Percentiles rank a stretch among this genome's conserved stretches.
Conservation (phyloP, 2,797 vertebrate genomes). For the Salmo trutta region DNA sequence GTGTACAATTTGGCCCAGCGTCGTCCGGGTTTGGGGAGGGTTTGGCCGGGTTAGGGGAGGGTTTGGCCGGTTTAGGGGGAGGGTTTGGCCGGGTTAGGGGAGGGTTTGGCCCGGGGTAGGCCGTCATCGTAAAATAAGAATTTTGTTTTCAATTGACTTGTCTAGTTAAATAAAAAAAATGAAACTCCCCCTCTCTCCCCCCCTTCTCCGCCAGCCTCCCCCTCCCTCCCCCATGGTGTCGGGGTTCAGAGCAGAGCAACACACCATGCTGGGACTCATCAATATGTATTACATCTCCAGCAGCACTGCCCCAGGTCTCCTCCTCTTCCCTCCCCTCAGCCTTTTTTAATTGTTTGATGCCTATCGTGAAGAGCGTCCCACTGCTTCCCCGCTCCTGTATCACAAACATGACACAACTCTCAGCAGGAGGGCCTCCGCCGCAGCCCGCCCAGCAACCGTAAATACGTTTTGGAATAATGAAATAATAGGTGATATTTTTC, state of each 20-base stretch:
- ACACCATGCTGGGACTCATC: slow-evolving; percentile 52
- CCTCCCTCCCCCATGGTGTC: background rate
- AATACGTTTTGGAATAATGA: slow-evolving; percentile 47
- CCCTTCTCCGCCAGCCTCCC: background rate
- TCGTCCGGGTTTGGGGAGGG: too few species aligned
- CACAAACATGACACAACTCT: slow-evolving; percentile 43
- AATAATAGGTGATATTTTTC: slow-evolving; percentile 14
- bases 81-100: too few species aligned
- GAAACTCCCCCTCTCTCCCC: background rate
- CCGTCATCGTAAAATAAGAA: too few species aligned
- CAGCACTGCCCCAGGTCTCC: slow-evolving; percentile 26
- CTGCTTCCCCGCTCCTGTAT: slow-evolving; percentile 35
- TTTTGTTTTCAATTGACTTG: too few species aligned
- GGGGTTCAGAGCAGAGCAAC: slow-evolving; percentile 18
- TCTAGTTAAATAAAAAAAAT: too few species aligned
- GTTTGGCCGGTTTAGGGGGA: too few species aligned
- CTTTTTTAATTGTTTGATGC: slow-evolving; percentile 62
- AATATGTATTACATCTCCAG: slow-evolving; percentile 43
- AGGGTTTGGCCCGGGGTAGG: too few species aligned
- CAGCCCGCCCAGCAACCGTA: slow-evolving; percentile 8
- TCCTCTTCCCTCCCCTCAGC: slow-evolving; percentile 28
- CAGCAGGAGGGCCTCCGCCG: slow-evolving; percentile 17
- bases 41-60: too few species aligned
- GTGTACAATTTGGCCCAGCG: too few species aligned
- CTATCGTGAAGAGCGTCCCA: slow-evolving; percentile 39